Percentiles rank a stretch among this genome's conserved stretches.
Conservation (phyloP, 2,888 invertebrate genomes). For the Trachelus iudaicus region DNA sequence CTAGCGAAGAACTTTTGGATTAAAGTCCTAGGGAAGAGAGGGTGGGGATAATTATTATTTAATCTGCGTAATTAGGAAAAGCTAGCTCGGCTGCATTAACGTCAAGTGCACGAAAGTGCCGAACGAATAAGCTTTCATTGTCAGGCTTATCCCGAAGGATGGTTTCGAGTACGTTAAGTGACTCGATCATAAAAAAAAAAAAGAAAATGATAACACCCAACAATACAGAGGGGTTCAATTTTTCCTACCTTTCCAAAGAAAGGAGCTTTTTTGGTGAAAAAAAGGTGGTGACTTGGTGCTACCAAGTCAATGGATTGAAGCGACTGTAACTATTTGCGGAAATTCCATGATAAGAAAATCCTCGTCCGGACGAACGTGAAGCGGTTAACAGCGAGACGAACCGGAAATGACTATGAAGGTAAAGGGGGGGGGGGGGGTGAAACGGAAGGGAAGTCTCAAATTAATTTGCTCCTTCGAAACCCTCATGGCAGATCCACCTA, state of each 20-base stretch:
- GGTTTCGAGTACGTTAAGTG: neutral
- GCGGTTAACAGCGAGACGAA: neutral
- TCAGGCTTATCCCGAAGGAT: conserved; percentile 2
- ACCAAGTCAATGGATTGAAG: neutral
- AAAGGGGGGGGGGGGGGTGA: neutral
- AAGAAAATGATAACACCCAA: neutral
- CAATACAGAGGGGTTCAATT: neutral
- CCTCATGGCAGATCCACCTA: neutral
- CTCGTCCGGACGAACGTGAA: neutral
- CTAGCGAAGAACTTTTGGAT: neutral
- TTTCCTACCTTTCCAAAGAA: neutral
- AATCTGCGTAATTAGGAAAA: conserved; percentile 32
- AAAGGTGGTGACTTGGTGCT: too few relatives aligned
- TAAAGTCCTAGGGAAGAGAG: neutral
- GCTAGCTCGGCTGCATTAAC: conserved; percentile 32
- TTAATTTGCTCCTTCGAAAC: conserved; percentile 41
- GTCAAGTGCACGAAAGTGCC: conserved; percentile 25
- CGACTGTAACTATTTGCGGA: neutral
- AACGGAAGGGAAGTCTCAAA: conserved; percentile 30
- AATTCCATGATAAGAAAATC: neutral
- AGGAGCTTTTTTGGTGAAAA: neutral
- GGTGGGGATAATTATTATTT: neutral
- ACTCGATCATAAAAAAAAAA: neutral
- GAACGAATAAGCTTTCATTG: conserved; percentile 33
- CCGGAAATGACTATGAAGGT: neutral